Base-by-base conservation (phyloP, 2,888 invertebrate species). In the Deilephila porcellus region DNA sequence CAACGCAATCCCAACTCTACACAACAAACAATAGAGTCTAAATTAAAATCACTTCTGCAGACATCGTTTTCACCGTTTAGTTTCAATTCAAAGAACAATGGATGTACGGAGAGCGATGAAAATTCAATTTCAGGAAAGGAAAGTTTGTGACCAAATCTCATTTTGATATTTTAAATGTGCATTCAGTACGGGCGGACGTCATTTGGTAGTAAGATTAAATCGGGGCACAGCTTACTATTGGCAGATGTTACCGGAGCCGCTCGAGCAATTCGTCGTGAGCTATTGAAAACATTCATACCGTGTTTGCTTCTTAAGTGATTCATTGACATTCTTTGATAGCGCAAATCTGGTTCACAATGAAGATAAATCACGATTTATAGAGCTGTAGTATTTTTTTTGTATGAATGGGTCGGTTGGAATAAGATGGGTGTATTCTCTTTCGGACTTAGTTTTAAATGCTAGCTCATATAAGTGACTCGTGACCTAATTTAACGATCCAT, bases 161-260 rank as follows among this genome's bases (percentile, higher is more conserved):
- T 88, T 88, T 86, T 84, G 86, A 85, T 86, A 84, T 86, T 85
- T 85, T 84, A 84, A 86, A 87, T 84, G 85, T 85, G 85, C 84
- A 85, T 85, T 82, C 80, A 78, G 81, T 79, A 17, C 74, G 76
- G 76, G 25, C 74, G 76, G 76, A 78, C 79, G 80, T 73, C 81
- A 82, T 83, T 80, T 80, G 80, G 78, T 77, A 78, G 74, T 77
- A 75, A 45, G 67, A 73, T 76, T 80, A 80, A 76, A 67, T 37
- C 67, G 45, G 67, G 25, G 17, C 29, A 11, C 29, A 29, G 67
- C 52, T 67, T 67, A 67, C 67, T 52, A 67, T 67, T 45, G 14
- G 67, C 67, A 67, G 45, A 45, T 67, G 67, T 45, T 20, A 20
- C 64, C 20, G 64, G 45, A 60, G 56, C n/a, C 29, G 29, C 6